Evolutionary conservation across 2,888 invertebrate species (phyloP), one percentile per base, ranked within the genome.

Genomic region (Hyles lineata): DNA sequence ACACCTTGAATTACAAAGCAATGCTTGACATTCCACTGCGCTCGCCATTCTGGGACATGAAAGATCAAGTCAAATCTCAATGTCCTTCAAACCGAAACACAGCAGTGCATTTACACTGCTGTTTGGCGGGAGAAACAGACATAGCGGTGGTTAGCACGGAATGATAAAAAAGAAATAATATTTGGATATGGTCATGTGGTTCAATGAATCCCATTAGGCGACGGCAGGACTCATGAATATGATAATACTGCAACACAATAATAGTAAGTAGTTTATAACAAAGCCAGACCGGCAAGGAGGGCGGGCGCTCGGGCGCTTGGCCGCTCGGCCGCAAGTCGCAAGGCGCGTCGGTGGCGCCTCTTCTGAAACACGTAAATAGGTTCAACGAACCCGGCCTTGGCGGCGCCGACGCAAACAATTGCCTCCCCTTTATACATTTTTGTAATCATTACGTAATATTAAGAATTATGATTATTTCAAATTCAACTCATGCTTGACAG

Each of bases 351-450:
- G 75, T 78, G 83, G 85, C 86, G 86, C 85, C 84, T 85, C 84
- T 82, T 82, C 87, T 85, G 83, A 90, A 90, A 90, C 85, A 89
- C 89, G 91, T 87, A 91, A 90, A 89, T 88, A 87, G 83, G 93
- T 92, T 93, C 92, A 92, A 85, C 78, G 90, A 91, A 89, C 92
- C 86, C 89, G 91, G 93, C 93, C 93, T 93, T 93, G 93, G 80
- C 86, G 88, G 83, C 85, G 88, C 82, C 89, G 88, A 85, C 88
- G 87, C 84, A 85, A 85, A 85, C 80, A 83, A 82, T 85, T 82
- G 76, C 78, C 74, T 74, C 76, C 75, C 77, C 73, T 74, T 76
- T 78, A 81, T 75, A 81, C 74, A 79, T 78, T 76, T 82, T 82
- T 83, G 83, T 81, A 83, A 86, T 82, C 77, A 83, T 84, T 86